Conservation (phyloP, 2,888 invertebrate genomes). For the Argyresthia goedartella region DNA sequence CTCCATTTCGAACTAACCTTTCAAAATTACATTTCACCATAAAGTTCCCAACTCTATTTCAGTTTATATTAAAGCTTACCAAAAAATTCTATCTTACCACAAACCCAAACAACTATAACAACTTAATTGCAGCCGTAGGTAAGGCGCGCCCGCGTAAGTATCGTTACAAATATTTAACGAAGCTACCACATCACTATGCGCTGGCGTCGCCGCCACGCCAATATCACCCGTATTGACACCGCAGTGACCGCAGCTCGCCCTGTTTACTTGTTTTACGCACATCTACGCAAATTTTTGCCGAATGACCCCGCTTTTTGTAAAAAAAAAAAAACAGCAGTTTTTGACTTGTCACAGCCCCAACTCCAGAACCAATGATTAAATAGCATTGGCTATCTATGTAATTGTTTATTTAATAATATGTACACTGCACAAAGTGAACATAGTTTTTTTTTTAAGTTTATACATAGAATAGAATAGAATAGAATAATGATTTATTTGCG, state of each 20-base stretch:
- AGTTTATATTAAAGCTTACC: not conserved
- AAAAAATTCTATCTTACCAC: not conserved
- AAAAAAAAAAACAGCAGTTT: too few relatives aligned
- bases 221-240: not conserved
- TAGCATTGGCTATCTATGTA: too few relatives aligned
- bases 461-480: too few relatives aligned
- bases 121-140: not conserved
- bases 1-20: constrained; percentile 5
- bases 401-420: too few relatives aligned
- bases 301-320: too few relatives aligned
- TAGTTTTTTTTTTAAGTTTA: too few relatives aligned
- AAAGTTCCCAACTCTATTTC: not conserved
- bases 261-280: too few relatives aligned
- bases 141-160: not conserved
- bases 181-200: not conserved
- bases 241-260: not conserved
- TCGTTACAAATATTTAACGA: not conserved
- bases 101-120: not conserved
- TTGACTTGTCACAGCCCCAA: too few relatives aligned
- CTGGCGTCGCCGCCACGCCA: not conserved
- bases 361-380: too few relatives aligned
- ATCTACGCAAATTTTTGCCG: too few relatives aligned
- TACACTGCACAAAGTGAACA: too few relatives aligned
- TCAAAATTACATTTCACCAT: constrained; percentile 1
- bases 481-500: too few relatives aligned